Conservation (phyloP, 2,113 vertebrate genomes). For the Ranitomeya imitator region DNA sequence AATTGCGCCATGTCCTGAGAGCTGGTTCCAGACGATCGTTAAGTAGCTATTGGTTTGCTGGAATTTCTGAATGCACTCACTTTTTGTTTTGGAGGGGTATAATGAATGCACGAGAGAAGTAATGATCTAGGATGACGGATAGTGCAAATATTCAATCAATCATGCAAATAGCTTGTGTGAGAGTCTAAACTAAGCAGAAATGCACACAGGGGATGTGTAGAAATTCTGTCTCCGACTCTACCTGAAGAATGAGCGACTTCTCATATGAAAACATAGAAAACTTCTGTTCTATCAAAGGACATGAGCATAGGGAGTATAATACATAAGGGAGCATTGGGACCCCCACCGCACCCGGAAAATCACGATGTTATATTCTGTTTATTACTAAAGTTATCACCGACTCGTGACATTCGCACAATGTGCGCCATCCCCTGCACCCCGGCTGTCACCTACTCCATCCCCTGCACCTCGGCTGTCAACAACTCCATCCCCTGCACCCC, state of each 20-base stretch:
- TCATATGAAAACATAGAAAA: neutral
- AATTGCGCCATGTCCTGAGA: conserved; percentile 35
- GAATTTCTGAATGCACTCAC: conserved; percentile 35
- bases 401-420: neutral
- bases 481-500: no score
- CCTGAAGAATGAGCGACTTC: neutral
- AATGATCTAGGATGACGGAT: conserved; percentile 47
- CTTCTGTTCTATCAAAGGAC: neutral
- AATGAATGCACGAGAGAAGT: conserved; percentile 33
- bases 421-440: neutral
- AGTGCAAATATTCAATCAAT: conserved; percentile 33
- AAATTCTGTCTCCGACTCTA: neutral
- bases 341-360: neutral
- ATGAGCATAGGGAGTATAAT: neutral
- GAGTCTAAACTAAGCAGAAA: conserved; percentile 7
- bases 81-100: conserved; percentile 8
- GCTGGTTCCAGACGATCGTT: conserved; percentile 51
- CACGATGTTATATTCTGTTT: neutral
- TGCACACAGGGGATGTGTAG: neutral
- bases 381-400: neutral
- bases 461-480: no score
- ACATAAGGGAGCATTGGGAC: neutral
- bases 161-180: conserved; percentile 33
- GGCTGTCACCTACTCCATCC: no score
- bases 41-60: conserved; percentile 41